Base-by-base conservation (phyloP, 2,113 vertebrate species). In the Callipepla squamata region DNA sequence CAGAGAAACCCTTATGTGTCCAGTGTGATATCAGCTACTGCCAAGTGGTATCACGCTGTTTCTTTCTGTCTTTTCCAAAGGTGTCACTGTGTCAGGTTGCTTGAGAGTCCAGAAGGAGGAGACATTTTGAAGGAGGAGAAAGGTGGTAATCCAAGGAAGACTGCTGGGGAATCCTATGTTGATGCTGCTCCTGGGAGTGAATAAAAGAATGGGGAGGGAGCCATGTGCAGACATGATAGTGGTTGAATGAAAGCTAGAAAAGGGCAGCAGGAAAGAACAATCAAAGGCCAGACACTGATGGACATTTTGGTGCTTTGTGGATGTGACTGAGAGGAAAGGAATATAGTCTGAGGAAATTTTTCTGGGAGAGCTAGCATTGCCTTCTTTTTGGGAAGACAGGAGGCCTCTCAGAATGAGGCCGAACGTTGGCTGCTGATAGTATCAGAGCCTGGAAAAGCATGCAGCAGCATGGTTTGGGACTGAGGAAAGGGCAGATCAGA, bases 401-500 rank as follows among this genome's bases (percentile, higher is more conserved):
- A 82, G 32, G 48, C n/a, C 3, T 91, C 15, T 73, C 8, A 30
- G 70, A 58, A 70, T 77, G 50, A 82, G 45, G 17, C 25, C 55
- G 15, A 59, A 3, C 13, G 4, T 48, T 75, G n/a, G 26, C 4
- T 85, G 72, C 28, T 36, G 79, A n/a, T 82, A 74, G 3, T n/a
- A 87, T 63, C 72, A 16, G 65, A 87, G 28, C 45, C 59, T 0
- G 0, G 45, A n/a, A 79, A 73, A 75, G 42, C 53, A 3, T 10
- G 81, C 63, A 91, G 63, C 26, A 55, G 81, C 34, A 3, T 87
- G 61, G 79, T 21, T 91, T 34, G 44, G 72, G 14, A 45, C 34
- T 78, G 84, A 69, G 38, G 59, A 55, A 32, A 85, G 67, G 72
- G 47, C 15, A 77, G 72, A 80, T 93, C 67, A 83, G 82, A 59